Base-by-base conservation (phyloP, 2,888 invertebrate species). In the Frankliniella intonsa region DNA sequence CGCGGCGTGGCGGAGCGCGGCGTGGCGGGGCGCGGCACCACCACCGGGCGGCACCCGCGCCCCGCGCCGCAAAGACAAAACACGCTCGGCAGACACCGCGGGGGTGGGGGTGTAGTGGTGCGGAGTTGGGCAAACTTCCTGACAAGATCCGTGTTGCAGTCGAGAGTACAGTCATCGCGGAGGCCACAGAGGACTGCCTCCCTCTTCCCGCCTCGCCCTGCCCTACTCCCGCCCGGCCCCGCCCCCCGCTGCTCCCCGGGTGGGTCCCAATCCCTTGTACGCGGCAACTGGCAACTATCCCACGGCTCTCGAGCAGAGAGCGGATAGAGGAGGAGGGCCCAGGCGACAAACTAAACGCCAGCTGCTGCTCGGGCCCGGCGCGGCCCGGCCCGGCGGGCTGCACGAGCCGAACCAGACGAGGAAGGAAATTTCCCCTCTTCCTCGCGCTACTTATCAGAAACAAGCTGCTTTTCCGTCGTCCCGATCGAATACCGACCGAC, bases 121-220 rank as follows among this genome's bases (percentile, higher is more conserved):
- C 17, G 62, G 62, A 62, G 62, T 62, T 62, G 62, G 62, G 62
- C 62, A 62, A 62, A 62, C 62, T 62, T 62, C 62, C 62, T 62
- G 62, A 62, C 62, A 62, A 62, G 62, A 62, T 62, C 62, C 62
- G 62, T 62, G 62, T 62, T 62, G 62, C 62, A 62, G 62, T n/a
- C 17, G 62, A 17, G 19, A 62, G 62, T 62, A 62, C 62, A 62
- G 62, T 62, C 62, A 17, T 10, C 55, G 55, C 62, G 62, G 38
- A 62, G 62, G 62, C 62, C 62, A 62, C 62, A 62, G 19, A 62
- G 14, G 55, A 55, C 62, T 17, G 17, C 62, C n/a, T 62, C 14
- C 62, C 62, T 14, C 55, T 55, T 55, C 62, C 62, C 7, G 55
- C 55, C 38, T 38, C 17, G 62, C 62, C 11, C 14, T 62, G 19